Evolutionary conservation across 2,797 vertebrate genomes (phyloP).

Genomic region (Hipposideros larvatus): DNA sequence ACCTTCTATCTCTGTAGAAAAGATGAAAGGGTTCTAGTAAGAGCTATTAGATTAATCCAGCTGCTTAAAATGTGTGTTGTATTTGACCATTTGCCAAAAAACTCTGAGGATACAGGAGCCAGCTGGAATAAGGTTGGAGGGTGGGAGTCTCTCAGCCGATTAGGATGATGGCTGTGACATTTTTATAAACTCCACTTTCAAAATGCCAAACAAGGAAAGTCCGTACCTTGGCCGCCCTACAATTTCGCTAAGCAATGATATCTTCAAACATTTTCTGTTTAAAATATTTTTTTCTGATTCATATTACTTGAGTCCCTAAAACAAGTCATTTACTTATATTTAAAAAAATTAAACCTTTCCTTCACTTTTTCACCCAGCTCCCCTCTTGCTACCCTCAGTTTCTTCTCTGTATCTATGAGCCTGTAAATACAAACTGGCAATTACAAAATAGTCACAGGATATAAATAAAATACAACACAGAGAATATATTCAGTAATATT

Average conservation of each 20-base stretch:
- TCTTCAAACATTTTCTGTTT: slow-evolving; percentile 61
- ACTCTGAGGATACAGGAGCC: slow-evolving; percentile 85
- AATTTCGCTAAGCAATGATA: slow-evolving; percentile 75
- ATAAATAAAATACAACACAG: too few relatives aligned
- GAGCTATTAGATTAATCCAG: slow-evolving; percentile 89
- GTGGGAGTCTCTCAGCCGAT: slow-evolving; percentile 87
- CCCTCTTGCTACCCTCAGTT: too few relatives aligned
- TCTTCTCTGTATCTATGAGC: too few relatives aligned
- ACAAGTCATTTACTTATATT: slow-evolving; percentile 67
- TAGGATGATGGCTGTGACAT: slow-evolving; percentile 79
- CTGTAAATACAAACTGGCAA: too few relatives aligned
- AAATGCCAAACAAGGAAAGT: slow-evolving; percentile 81
- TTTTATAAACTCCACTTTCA: slow-evolving; percentile 82
- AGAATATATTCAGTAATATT: too few relatives aligned
- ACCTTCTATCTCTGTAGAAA: slow-evolving; percentile 86
- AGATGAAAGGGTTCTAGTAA: slow-evolving; percentile 88
- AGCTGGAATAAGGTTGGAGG: slow-evolving; percentile 83
- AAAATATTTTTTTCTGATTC: slow-evolving; percentile 79
- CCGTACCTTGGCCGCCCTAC: slow-evolving; percentile 59
- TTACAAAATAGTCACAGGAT: too few relatives aligned
- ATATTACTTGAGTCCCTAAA: slow-evolving; percentile 68
- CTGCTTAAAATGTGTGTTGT: slow-evolving; percentile 89
- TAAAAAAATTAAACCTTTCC: neutral
- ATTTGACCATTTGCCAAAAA: slow-evolving; percentile 89
- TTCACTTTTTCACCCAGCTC: too few relatives aligned